phyloP scores from a whole-genome alignment of 1,140 invertebrate genomes.

The Heliconius congener region DNA sequence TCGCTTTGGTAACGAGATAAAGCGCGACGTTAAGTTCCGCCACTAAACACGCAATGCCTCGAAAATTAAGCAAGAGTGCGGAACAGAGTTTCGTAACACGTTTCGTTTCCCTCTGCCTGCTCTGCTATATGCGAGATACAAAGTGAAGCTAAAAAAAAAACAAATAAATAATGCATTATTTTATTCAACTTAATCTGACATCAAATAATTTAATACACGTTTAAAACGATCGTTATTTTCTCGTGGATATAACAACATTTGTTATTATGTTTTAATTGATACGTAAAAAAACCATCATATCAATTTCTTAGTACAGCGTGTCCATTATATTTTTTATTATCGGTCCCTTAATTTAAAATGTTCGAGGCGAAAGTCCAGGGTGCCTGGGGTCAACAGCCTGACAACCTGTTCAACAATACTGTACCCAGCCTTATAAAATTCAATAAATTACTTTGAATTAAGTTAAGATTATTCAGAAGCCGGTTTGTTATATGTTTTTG shows the following conservation, averaged over 20 bases:
- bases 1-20: too few relatives aligned
- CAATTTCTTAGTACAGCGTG: conserved; percentile 18
- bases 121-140: too few relatives aligned
- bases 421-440: conserved; percentile 13
- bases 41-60: too few relatives aligned
- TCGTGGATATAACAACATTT: not conserved
- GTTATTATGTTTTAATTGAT: not conserved
- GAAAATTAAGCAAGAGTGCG: too few relatives aligned
- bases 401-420: conserved; percentile 35
- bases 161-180: too few relatives aligned
- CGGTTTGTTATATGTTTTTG: not conserved
- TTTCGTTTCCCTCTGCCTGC: too few relatives aligned
- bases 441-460: conserved; percentile 14
- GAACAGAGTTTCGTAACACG: too few relatives aligned
- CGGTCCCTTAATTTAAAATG: conserved; percentile 42
- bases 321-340: conserved; percentile 39
- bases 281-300: conserved; percentile 9
- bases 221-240: not conserved
- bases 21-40: too few relatives aligned
- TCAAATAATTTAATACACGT: not conserved
- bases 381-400: conserved; percentile 38
- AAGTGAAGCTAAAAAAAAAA: too few relatives aligned
- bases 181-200: too few relatives aligned
- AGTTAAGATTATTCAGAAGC: conserved; percentile 9
- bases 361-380: conserved; percentile 41